Evolutionary conservation across 2,888 invertebrate species (phyloP), one percentile per base, ranked within the genome.

Genomic region (Seladonia tumulorum): DNA sequence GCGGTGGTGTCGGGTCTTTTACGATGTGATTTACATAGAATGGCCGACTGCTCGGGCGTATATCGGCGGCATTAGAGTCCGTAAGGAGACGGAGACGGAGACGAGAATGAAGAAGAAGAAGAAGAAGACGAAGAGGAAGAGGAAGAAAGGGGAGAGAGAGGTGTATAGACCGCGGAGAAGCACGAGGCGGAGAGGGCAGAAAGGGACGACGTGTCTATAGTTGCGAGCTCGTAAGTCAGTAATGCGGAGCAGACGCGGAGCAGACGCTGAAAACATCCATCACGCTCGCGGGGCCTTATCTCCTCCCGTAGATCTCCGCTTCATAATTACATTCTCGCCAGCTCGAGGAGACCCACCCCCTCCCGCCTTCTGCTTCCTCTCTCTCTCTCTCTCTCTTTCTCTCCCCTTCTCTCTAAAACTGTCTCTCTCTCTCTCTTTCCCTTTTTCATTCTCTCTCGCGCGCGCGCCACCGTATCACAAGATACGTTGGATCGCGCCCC

Each of bases 231-330:
- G 93, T 90, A 92, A 92, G 93, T 91, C 93, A 92, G 93, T 94
- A 94, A 94, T 94, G 93, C 94, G 91, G 93, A 93, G 93, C 94
- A 94, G 94, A 94, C 94, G 93, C 93, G 92, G 90, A 93, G 92
- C 94, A 94, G 94, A 95, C 95, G 94, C 92, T 94, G 94, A 94
- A 95, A 95, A 94, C 95, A 95, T 95, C 95, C 95, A 95, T 95
- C 95, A 95, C 94, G 92, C 92, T 91, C 89, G 90, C 91, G 89
- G 90, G 91, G 89, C 88, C 93, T 93, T 94, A 94, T 95, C 94
- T 94, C 90, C 90, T 90, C 89, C 92, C 91, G 93, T 92, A 90
- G 93, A 94, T 94, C 95, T 94, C 94, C 90, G 93, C 93, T 93
- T 94, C 94, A 94, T 94, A 95, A 95, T 95, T 94, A 94, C 94